These are phyloP conservation scores for Cyprinodon brontotheroides DNA, from an alignment of 2,113 vertebrate genomes.

Conservation along the genomic window DNA sequence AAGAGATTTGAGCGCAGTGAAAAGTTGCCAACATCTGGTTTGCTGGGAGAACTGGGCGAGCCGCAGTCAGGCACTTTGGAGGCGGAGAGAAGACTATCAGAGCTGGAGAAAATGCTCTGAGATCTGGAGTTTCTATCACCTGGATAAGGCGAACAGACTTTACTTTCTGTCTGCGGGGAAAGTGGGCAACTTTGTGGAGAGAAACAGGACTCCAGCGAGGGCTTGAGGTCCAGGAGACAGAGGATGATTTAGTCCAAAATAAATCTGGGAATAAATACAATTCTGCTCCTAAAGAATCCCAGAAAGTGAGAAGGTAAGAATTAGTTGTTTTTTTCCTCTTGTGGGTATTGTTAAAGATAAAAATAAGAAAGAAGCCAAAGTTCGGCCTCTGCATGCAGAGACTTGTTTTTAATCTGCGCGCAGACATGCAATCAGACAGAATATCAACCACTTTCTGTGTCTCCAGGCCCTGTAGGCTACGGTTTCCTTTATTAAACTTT, in stretches of 20 bases:
- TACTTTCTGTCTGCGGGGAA: constrained; percentile 7
- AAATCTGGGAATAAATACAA: neutral
- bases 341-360: neutral
- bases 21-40: constrained; percentile 65
- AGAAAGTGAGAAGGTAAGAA: constrained; percentile 69
- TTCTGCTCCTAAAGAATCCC: constrained; percentile 9
- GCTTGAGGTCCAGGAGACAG: constrained; percentile 49
- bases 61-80: constrained; percentile 53
- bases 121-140: constrained; percentile 21
- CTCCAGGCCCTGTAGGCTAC: neutral
- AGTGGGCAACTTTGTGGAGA: constrained; percentile 27
- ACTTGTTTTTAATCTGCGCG: constrained; percentile 64
- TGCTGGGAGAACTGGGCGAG: constrained; percentile 60
- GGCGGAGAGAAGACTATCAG: constrained; percentile 62
- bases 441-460: neutral
- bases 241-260: constrained; percentile 72
- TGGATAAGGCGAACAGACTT: constrained; percentile 21
- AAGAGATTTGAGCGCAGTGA: constrained; percentile 32
- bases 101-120: constrained; percentile 61
- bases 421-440: constrained; percentile 61
- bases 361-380: constrained; percentile 23
- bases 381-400: constrained; percentile 61
- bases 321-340: neutral
- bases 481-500: neutral
- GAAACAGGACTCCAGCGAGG: constrained; percentile 22